These are phyloP conservation scores for Neolamprologus kungweensis DNA, from an alignment of 2,113 vertebrate species.

Conservation along the genomic window DNA sequence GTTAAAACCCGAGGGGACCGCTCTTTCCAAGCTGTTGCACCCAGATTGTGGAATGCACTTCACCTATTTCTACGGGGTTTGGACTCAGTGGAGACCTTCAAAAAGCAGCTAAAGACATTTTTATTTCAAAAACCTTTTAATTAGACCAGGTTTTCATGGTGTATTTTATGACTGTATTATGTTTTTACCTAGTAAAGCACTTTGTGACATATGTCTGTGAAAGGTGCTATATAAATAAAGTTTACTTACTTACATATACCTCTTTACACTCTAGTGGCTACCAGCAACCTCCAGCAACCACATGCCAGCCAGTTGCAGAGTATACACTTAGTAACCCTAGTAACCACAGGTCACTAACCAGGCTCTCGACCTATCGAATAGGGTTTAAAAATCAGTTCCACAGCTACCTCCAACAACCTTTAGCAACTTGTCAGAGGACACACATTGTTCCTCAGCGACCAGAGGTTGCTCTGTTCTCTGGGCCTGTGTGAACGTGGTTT, in stretches of 20 bases:
- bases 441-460: neutral
- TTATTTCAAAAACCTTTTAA: too few relatives aligned
- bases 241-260: neutral
- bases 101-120: too few relatives aligned
- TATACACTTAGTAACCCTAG: neutral
- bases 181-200: too few relatives aligned
- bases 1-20: too few relatives aligned
- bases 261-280: neutral
- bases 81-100: too few relatives aligned
- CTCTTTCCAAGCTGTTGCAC: too few relatives aligned
- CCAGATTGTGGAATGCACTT: too few relatives aligned
- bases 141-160: accelerated
- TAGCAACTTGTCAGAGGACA: neutral
- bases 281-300: neutral
- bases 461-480: neutral
- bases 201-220: too few relatives aligned
- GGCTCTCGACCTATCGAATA: accelerated
- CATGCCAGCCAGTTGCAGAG: neutral
- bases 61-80: too few relatives aligned
- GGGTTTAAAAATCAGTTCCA: neutral
- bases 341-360: neutral
- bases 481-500: neutral
- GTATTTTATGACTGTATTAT: too few relatives aligned
- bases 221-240: too few relatives aligned
- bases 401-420: neutral